phyloP scores from a whole-genome alignment of 2,888 invertebrate genomes.

The Hypomecis atomaria region DNA sequence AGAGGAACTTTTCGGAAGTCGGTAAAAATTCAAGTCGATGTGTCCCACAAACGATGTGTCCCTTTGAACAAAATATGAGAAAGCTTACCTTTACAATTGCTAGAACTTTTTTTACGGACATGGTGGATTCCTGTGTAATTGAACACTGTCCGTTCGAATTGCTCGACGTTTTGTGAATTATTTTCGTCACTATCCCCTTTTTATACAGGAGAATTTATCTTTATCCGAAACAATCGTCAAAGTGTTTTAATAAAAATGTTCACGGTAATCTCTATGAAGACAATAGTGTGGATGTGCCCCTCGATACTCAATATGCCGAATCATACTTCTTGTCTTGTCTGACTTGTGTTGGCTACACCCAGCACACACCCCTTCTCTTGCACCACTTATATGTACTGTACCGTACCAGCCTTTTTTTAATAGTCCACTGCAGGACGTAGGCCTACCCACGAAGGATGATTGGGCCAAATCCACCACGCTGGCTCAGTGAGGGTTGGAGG shows the following conservation, averaged over 20 bases:
- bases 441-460: too few relatives aligned
- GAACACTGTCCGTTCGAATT: conserved; percentile 24
- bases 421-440: too few relatives aligned
- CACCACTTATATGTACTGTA: too few relatives aligned
- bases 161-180: conserved; percentile 51
- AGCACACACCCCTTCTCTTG: not conserved
- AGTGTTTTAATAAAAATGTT: conserved; percentile 65
- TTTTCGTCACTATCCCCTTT: conserved; percentile 51
- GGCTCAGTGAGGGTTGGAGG: too few relatives aligned
- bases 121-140: conserved; percentile 1
- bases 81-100: conserved; percentile 35
- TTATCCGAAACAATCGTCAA: conserved; percentile 58
- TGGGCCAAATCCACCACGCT: too few relatives aligned
- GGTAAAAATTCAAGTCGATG: too few relatives aligned
- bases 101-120: conserved; percentile 20
- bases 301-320: not conserved
- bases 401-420: too few relatives aligned
- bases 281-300: conserved; percentile 51
- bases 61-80: not conserved
- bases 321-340: not conserved
- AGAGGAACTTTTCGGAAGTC: too few relatives aligned
- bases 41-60: too few relatives aligned
- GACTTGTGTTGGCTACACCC: too few relatives aligned
- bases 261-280: conserved; percentile 49
- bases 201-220: conserved; percentile 66